Evolutionary conservation across 2,113 vertebrate genomes (phyloP).

Genomic region (Archocentrus centrarchus): DNA sequence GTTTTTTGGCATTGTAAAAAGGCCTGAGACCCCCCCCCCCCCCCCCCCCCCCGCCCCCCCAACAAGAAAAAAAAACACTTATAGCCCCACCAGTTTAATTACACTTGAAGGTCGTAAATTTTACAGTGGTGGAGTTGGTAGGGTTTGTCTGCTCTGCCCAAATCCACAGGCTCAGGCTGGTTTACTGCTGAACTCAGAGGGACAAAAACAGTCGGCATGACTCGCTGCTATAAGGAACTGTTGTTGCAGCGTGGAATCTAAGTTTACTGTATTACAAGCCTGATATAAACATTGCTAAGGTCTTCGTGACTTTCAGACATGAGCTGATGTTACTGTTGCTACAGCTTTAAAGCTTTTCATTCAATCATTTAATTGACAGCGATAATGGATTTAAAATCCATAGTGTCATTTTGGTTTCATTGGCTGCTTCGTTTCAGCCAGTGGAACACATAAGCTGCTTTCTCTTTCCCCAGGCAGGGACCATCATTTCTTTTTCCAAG

Average conservation of each 20-base stretch:
- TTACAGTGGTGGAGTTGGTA: conserved; percentile 65
- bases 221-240: conserved; percentile 4
- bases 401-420: not conserved
- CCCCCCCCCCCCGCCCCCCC: not conserved
- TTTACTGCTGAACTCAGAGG: conserved; percentile 30
- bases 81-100: conserved; percentile 71
- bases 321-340: not conserved
- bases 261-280: not conserved
- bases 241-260: not conserved
- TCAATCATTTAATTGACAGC: not conserved
- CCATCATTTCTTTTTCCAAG: not conserved
- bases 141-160: conserved; percentile 52
- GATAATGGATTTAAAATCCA: not conserved
- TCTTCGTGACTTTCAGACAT: not conserved
- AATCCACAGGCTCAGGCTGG: conserved; percentile 51
- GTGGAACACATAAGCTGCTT: not conserved
- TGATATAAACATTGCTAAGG: not conserved
- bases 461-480: not conserved
- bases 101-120: conserved; percentile 70
- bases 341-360: not conserved
- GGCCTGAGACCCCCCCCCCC: not conserved
- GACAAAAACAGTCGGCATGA: conserved; percentile 25
- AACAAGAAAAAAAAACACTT: conserved; percentile 27
- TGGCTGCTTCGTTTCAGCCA: not conserved
- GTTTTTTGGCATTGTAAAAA: not conserved